Base-by-base conservation (phyloP, 1,140 invertebrate species). In the Ganaspis sp. region DNA sequence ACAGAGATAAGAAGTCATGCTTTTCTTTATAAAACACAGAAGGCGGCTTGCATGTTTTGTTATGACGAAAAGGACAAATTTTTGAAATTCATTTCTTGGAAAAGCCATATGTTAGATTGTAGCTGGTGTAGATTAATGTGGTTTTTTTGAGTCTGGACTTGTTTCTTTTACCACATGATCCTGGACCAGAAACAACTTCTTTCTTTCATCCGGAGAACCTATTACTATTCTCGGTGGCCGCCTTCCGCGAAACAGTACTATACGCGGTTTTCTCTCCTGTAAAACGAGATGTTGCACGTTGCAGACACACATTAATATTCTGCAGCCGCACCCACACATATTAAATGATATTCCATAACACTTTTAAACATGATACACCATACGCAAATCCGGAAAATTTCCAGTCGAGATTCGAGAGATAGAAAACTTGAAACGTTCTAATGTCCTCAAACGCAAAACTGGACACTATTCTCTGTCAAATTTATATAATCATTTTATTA, bases 191-290 rank as follows among this genome's bases (percentile, higher is more conserved):
- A 75, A 75, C 73, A 74, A 42, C 54, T 40, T 42, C 9, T 74
- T 75, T 70, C 40, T 75, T 70, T 75, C 73, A 37, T 75, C 15
- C 29, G 69, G 53, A 54, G 21, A 21, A 54, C 53, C 8, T 54
- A 54, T 29, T 29, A n/a, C 73, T 69, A 26, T 37, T 73, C 17
- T 45, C 40, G 40, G 17, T 45, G 70, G 21, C 42, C 73, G 54
- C 12, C 73, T 75, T 75, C 73, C 64, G 73, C 73, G 73, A 75
- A 75, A 75, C 73, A 49, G 29, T 64, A 70, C 38, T 64, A 58
- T 37, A 17, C 9, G 42, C 29, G 73, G 73, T 75, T 75, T 64
- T 70, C 64, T 42, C 40, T 75, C 23, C 69, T 70, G 73, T 75
- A 75, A 75, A 70, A 70, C 64, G 73, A 75, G 58, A 64, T 64